Percentiles rank a stretch among this genome's conserved stretches.
Evolutionary conservation across 2,113 vertebrate genomes (phyloP).

Genomic region (Arizona elegans): DNA sequence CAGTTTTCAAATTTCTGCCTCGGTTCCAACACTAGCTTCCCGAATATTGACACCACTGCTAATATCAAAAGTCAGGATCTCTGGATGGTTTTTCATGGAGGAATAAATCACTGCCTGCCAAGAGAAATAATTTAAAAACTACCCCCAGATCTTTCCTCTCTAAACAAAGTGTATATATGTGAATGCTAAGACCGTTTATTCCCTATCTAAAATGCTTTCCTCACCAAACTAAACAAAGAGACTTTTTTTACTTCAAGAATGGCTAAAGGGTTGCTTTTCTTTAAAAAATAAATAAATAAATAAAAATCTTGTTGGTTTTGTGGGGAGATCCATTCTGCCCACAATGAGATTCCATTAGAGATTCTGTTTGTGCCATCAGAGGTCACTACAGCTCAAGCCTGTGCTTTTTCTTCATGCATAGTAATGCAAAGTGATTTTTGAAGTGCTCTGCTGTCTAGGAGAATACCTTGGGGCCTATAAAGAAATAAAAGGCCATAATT

Average conservation of each 20-base stretch:
- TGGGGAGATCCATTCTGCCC: neutral
- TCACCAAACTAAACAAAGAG: neutral
- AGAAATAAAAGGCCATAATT: neutral
- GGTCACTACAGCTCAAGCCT: neutral
- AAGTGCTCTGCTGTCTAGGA: neutral
- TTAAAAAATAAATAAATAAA: neutral
- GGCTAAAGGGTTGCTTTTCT: neutral
- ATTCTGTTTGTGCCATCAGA: neutral
- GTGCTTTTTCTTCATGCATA: neutral
- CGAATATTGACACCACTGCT: neutral
- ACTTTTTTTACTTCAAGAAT: neutral
- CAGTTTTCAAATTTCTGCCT: neutral
- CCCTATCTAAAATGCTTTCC: neutral
- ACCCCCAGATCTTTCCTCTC: neutral
- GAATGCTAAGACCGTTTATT: neutral
- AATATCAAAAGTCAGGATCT: neutral
- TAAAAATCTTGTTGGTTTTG: neutral
- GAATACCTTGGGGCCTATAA: neutral
- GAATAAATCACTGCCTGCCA: neutral
- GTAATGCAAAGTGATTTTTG: neutral
- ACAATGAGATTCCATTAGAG: neutral
- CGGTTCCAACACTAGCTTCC: neutral
- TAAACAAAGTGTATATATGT: neutral
- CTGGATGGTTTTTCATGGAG: neutral
- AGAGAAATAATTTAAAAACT: neutral